Percentiles rank a stretch among this genome's conserved stretches.
Evolutionary conservation across 2,797 vertebrate genomes (phyloP).

Genomic region (Todus mexicanus): DNA sequence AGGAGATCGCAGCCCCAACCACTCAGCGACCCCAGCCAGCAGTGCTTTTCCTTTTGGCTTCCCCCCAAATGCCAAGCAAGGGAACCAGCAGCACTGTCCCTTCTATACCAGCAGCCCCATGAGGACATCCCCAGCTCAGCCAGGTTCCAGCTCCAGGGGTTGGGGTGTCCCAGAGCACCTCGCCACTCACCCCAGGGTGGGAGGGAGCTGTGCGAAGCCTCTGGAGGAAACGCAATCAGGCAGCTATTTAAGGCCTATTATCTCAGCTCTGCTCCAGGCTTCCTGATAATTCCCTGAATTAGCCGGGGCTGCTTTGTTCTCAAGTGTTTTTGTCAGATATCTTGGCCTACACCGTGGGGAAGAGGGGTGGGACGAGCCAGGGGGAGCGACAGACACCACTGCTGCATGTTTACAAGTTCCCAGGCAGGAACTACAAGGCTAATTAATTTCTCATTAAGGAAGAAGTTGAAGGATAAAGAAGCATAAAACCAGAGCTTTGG

Average conservation of each 20-base stretch:
- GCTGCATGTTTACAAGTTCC: constrained; percentile 47
- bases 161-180: background rate
- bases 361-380: background rate
- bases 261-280: constrained; percentile 70
- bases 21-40: background rate
- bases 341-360: constrained; percentile 47
- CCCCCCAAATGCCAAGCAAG: background rate
- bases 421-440: constrained; percentile 68
- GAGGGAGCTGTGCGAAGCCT: background rate
- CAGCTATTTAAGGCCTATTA: constrained; percentile 72
- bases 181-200: background rate
- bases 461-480: constrained; percentile 55
- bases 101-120: background rate
- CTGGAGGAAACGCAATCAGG: constrained; percentile 51
- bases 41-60: background rate
- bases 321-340: constrained; percentile 65
- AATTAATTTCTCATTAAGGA: constrained; percentile 75
- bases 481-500: constrained; percentile 26
- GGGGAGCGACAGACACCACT: constrained; percentile 6
- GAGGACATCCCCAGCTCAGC: background rate
- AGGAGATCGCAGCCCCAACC: too few relatives aligned
- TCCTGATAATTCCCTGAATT: constrained; percentile 71
- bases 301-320: constrained; percentile 67
- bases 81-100: background rate
- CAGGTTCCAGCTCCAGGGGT: background rate